Percentiles rank a stretch among this genome's conserved stretches.
These are phyloP conservation scores for Gasteruption jaculator DNA, from an alignment of 2,888 invertebrate species.

Conservation along the genomic window DNA sequence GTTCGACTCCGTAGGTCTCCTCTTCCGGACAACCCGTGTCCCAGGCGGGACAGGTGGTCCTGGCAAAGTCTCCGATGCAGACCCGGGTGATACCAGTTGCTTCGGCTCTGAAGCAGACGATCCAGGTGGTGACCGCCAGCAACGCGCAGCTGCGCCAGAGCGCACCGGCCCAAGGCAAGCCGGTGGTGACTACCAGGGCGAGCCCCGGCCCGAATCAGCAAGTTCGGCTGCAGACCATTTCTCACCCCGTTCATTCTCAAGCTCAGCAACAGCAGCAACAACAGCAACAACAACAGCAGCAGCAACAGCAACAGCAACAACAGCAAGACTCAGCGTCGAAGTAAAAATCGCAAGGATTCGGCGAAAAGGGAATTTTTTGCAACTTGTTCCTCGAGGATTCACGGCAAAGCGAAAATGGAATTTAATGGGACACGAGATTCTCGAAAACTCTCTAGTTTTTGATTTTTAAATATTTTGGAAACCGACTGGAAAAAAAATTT, in stretches of 20 bases:
- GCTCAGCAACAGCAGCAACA: conserved; percentile 32
- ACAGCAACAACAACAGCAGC: conserved; percentile 34
- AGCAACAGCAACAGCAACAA: conserved; percentile 28
- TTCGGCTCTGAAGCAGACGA: conserved; percentile 58
- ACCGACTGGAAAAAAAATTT: too few species aligned
- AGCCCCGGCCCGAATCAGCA: conserved; percentile 56
- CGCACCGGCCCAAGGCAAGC: conserved; percentile 42
- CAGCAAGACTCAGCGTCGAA: too few species aligned
- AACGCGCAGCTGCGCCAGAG: conserved; percentile 51
- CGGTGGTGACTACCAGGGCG: conserved; percentile 53
- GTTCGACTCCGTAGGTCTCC: conserved; percentile 38
- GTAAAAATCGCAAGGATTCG: too few species aligned
- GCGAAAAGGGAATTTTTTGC: too few species aligned
- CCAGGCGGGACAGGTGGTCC: conserved; percentile 57
- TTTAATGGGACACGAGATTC: too few species aligned
- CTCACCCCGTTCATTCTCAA: conserved; percentile 58
- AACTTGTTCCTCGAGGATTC: too few species aligned
- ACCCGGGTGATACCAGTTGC: conserved; percentile 64
- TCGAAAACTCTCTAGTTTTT: too few species aligned
- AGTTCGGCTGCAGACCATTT: conserved; percentile 60
- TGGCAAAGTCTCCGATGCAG: conserved; percentile 59
- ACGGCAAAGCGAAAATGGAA: too few species aligned
- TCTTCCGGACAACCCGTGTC: conserved; percentile 53
- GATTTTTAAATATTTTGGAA: too few species aligned
- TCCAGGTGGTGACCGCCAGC: conserved; percentile 54